Evolutionary conservation across 2,888 invertebrate genomes (phyloP), one percentile per base, ranked within the genome.

Genomic region (Cantharis lateralis): DNA sequence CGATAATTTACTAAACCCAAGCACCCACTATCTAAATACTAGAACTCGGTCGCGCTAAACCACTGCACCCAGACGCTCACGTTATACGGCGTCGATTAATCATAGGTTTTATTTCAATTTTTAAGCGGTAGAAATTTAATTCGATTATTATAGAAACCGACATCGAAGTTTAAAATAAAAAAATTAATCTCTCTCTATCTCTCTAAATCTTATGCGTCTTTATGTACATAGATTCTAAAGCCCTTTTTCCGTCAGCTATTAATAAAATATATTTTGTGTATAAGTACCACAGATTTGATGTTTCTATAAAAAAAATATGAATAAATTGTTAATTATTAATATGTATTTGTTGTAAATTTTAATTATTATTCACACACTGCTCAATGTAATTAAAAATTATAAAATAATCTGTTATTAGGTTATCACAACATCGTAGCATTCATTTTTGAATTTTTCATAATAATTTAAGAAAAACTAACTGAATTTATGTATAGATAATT

Each of bases 91-190:
- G 48, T 48, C 48, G 48, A 48, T 48, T n/a, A 48, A n/a, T n/a
- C 48, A 48, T 48, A 48, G n/a, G 2, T 48, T 48, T 9, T 7
- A 48, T 48, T 48, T 48, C 7, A n/a, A 7, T n/a, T 48, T 48
- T 48, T 1, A 48, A 48, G n/a, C 48, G 48, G 7, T 48, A 48
- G 48, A 48, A 48, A 9, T 48, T 48, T 48, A n/a, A 48, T 48
- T 48, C n/a, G 7, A 48, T 48, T n/a, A 48, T 15, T 62, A 71
- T 71, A 74, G 70, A 69, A 63, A 32, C 68, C 73, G 69, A 81
- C 81, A 81, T 81, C 80, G 80, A 82, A 48, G 79, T 78, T 78
- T 75, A 79, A 76, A 70, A 78, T 77, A 77, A 75, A 72, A 24
- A 68, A 74, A n/a, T 61, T n/a, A 76, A 71, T 66, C 71, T 70